Percentiles rank a stretch among this genome's conserved stretches.
These are phyloP conservation scores for Parotocinclus haroldoi DNA, from an alignment of 2,797 vertebrate genomes.

Conservation along the genomic window DNA sequence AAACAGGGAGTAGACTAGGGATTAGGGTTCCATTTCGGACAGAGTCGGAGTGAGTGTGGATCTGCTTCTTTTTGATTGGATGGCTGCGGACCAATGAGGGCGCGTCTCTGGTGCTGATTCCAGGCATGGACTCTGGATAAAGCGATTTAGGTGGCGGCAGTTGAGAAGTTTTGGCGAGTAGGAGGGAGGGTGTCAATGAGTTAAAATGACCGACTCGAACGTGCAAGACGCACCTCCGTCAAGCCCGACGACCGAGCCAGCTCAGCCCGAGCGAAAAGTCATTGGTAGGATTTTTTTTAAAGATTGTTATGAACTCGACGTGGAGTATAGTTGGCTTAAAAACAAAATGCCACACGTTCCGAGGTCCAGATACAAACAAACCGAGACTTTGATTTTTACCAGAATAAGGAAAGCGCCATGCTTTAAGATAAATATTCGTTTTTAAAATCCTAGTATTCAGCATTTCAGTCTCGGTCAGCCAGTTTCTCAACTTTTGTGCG, in stretches of 20 bases:
- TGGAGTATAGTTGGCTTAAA: too few species aligned
- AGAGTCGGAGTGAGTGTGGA: slow-evolving; percentile 17
- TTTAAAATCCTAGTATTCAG: too few species aligned
- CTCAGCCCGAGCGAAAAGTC: slow-evolving; percentile 72
- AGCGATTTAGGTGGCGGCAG: slow-evolving; percentile 54
- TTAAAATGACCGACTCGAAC: slow-evolving; percentile 72
- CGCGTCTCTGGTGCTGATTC: slow-evolving; percentile 35
- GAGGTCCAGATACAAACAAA: too few species aligned
- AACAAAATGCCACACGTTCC: too few species aligned
- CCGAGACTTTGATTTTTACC: too few species aligned
- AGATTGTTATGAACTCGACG: background rate
- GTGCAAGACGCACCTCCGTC: slow-evolving; percentile 62
- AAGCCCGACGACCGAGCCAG: slow-evolving; percentile 58
- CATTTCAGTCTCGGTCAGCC: too few species aligned
- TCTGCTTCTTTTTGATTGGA: slow-evolving; percentile 44
- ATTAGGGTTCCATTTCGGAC: background rate
- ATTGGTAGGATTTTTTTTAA: slow-evolving; percentile 63
- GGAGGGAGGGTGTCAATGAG: slow-evolving; percentile 54
- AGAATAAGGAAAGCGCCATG: too few species aligned
- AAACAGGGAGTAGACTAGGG: background rate
- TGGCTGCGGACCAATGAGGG: slow-evolving; percentile 59
- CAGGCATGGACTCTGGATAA: slow-evolving; percentile 60
- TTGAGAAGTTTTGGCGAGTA: slow-evolving; percentile 51
- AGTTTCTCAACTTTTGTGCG: too few species aligned
- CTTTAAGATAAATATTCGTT: too few species aligned